These are phyloP conservation scores for Coregonus clupeaformis DNA, from an alignment of 2,113 vertebrate genomes.

Conservation along the genomic window DNA sequence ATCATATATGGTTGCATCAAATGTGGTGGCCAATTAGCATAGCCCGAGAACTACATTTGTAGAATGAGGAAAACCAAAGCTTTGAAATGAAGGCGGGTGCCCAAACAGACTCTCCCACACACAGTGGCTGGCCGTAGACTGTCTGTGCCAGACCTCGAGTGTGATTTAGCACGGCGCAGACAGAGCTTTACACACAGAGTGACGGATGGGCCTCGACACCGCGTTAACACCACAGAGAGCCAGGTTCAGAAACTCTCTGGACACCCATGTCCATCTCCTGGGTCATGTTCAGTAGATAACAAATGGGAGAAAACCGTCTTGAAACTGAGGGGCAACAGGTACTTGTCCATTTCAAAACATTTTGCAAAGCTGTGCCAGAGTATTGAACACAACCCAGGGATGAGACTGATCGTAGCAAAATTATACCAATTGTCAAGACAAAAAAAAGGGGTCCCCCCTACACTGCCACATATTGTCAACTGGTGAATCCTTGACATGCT, in stretches of 20 bases:
- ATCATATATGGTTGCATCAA: not conserved
- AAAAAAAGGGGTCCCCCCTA: no score
- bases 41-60: not conserved
- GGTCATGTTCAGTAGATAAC: not conserved
- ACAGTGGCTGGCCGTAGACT: not conserved
- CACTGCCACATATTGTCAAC: no score
- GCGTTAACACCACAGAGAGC: conserved; percentile 18
- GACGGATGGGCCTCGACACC: conserved; percentile 15
- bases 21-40: not conserved
- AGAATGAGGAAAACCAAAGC: not conserved
- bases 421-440: no score
- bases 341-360: not conserved
- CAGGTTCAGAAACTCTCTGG: not conserved
- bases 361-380: no score
- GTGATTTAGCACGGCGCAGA: conserved; percentile 21
- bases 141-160: conserved; percentile 6
- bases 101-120: not conserved
- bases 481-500: no score
- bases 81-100: not conserved
- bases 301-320: not conserved
- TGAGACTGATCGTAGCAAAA: no score
- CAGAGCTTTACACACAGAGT: conserved; percentile 25
- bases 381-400: no score
- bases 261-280: not conserved
- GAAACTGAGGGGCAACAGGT: not conserved